Conservation (phyloP, 2,113 vertebrate species). For the Atrichornis clamosus region DNA sequence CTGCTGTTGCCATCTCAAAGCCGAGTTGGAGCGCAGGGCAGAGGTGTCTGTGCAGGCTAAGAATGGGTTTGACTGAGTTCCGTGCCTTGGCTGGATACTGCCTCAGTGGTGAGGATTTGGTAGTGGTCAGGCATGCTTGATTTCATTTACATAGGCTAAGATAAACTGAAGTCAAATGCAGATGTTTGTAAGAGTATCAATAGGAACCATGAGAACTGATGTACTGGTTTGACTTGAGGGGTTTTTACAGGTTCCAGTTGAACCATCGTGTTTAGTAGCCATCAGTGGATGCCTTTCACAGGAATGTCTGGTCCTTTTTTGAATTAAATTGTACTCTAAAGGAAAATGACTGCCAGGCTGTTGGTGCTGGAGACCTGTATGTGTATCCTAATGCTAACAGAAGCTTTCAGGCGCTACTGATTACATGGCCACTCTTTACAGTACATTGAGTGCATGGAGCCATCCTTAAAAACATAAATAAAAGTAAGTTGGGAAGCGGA, state of each 20-base stretch:
- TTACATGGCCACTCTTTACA: background rate
- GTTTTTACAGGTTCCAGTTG: background rate
- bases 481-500: background rate
- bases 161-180: background rate
- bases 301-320: background rate
- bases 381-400: background rate
- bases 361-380: background rate
- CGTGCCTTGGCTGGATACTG: background rate
- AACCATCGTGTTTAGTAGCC: background rate
- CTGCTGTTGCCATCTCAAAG: background rate
- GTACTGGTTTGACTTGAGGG: background rate
- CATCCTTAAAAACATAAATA: background rate
- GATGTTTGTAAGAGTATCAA: background rate
- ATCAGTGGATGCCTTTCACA: background rate
- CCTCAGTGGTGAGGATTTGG: background rate
- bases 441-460: background rate
- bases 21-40: accelerated
- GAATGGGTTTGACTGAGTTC: background rate
- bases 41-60: background rate
- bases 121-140: background rate
- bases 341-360: background rate
- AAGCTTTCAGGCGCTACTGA: background rate
- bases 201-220: background rate
- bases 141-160: background rate
- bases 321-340: background rate